Evolutionary conservation across 2,888 invertebrate genomes (phyloP), one percentile per base, ranked within the genome.

Genomic region (Mythimna impura): DNA sequence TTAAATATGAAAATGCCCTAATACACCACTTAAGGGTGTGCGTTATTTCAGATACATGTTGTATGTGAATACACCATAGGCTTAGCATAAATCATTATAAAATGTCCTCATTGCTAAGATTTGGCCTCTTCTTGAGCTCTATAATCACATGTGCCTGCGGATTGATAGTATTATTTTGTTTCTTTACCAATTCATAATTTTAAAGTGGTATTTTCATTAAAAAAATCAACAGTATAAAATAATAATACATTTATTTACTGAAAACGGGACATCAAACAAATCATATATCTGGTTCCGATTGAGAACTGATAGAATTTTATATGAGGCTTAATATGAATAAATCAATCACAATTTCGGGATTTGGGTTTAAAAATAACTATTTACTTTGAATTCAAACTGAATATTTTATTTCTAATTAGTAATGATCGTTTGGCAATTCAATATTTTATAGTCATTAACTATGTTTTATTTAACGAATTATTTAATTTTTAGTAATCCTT

Each of bases 281-380:
- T 66, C 34, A 62, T 43, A 64, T 9, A 43, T n/a, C 6, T 30
- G 2, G n/a, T 68, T 40, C 14, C 34, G 54, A 64, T 66, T 62
- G 10, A 58, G 20, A 52, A 50, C 60, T 68, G 54, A 71, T 63
- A 52, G 62, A 76, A 82, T 82, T 62, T 69, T 57, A 66, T 62
- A 70, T 78, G 64, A 65, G 36, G 12, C 17, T 52, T 36, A 36
- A 63, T 64, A 67, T 57, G 20, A 71, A 81, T 71, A 66, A 66
- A 66, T 62, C 40, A 74, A 78, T 66, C n/a, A 67, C 34, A 61
- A 67, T 71, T 62, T 57, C 50, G 10, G 40, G 58, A 1, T 17
- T 10, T 34, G 12, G 22, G 30, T 20, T 66, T 40, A n/a, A 71
- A 76, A 69, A 66, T 72, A 22, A 14, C n/a, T 12, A 47, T 40